phyloP scores from a whole-genome alignment of 2,888 invertebrate genomes.

The Drosophila glabriapex region DNA sequence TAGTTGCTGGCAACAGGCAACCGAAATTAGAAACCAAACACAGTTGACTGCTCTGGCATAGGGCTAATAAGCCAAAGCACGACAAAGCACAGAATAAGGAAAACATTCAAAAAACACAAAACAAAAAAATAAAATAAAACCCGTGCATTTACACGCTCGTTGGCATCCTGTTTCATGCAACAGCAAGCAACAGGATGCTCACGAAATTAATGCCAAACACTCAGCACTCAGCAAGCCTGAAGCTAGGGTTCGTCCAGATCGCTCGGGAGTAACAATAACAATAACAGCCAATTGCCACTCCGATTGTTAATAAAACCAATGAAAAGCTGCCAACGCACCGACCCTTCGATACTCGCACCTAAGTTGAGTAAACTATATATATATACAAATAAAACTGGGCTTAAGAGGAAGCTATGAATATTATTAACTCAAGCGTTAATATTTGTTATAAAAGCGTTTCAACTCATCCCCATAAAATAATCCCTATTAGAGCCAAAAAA shows the following conservation, averaged over 20 bases:
- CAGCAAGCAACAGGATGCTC: constrained; percentile 82
- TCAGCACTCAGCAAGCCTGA: constrained; percentile 27
- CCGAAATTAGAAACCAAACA: constrained; percentile 63
- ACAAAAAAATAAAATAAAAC: constrained; percentile 28
- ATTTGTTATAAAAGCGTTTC: background rate
- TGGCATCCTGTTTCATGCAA: constrained; percentile 83
- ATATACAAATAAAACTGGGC: background rate
- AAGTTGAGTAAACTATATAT: background rate
- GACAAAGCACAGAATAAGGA: background rate
- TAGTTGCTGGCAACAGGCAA: constrained; percentile 31
- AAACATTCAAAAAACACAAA: background rate
- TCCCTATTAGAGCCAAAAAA: background rate
- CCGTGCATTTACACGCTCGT: constrained; percentile 77
- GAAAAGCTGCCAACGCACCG: background rate
- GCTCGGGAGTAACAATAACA: constrained; percentile 33
- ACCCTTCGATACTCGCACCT: constrained; percentile 31
- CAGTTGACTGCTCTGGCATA: constrained; percentile 29
- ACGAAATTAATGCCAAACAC: constrained; percentile 67
- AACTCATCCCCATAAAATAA: background rate
- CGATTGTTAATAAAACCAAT: constrained; percentile 44
- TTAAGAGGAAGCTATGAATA: background rate
- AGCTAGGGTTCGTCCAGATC: constrained; percentile 46
- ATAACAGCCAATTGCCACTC: constrained; percentile 44
- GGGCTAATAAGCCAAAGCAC: constrained; percentile 24
- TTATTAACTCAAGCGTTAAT: background rate